Conservation (phyloP, 2,113 vertebrate genomes). For the Rhadina sibilatrix region DNA sequence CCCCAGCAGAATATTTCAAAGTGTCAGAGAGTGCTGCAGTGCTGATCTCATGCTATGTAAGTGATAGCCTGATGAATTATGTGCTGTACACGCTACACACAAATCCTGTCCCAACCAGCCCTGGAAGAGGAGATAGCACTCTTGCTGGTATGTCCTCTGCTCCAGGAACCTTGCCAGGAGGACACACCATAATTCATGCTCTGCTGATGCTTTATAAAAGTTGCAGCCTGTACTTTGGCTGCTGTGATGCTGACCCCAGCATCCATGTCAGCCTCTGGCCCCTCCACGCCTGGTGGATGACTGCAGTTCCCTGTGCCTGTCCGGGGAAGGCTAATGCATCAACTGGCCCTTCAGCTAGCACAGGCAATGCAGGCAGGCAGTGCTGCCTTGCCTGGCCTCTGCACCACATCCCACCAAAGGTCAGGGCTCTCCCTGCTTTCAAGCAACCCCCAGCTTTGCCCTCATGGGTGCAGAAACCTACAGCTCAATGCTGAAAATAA, state of each 20-base stretch:
- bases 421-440: not conserved
- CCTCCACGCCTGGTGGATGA: not conserved
- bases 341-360: not conserved
- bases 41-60: slow-evolving; percentile 54
- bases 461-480: not conserved
- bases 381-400: not conserved
- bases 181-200: slow-evolving; percentile 52
- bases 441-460: not conserved
- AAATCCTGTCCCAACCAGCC: slow-evolving; percentile 50
- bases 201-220: slow-evolving; percentile 61
- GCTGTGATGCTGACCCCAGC: slow-evolving; percentile 45
- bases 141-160: slow-evolving; percentile 40
- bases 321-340: not conserved
- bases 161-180: slow-evolving; percentile 49
- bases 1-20: slow-evolving; percentile 20
- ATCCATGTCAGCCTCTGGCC: not conserved
- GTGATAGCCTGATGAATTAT: slow-evolving; percentile 46
- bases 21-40: slow-evolving; percentile 46
- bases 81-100: slow-evolving; percentile 42
- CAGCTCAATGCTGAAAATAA: not conserved
- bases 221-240: slow-evolving; percentile 30
- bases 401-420: not conserved
- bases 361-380: not conserved
- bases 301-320: accelerated
- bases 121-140: slow-evolving; percentile 34